Evolutionary conservation across 1,140 invertebrate species (phyloP), one percentile per base, ranked within the genome.

Genomic region (Brachionus plicatilis): DNA sequence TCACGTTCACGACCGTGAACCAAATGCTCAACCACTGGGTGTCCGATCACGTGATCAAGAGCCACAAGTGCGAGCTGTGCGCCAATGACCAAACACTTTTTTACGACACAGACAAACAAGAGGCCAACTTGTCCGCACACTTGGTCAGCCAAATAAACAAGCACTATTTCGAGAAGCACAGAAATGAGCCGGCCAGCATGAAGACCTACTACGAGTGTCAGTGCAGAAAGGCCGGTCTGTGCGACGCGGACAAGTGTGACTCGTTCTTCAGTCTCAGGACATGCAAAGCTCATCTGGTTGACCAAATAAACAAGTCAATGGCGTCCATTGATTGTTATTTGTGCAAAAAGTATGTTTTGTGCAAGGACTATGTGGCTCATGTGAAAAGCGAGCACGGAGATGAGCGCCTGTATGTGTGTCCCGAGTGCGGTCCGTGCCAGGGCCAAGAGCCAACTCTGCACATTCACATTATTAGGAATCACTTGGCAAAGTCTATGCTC

Each of bases 151-250:
- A 76, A 47, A 53, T 76, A 50, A 76, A 76, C 43, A 76, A 76
- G 14, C 72, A 76, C n/a, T 76, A 50, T 50, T 76, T 76, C 29
- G 72, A 76, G 1, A 76, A 76, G 27, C 72, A 76, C n/a, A 47
- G 33, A 76, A 76, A 76, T 29, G 43, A 47, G 45, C n/a, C n/a
- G 11, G 72, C 33, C n/a, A 76, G 5, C 27, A 47, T 76, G 12
- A 76, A 33, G 43, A 47, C 72, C 9, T 27, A 27, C 27, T 76
- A 76, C 47, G 20, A 27, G 27, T 76, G 72, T 24, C 43, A 50
- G 20, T 76, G 72, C 53, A 47, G 47, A 53, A 50, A 11, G 1
- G 24, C 2, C 7, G 20, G n/a, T 12, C 24, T 76, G 17, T 29
- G 24, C 20, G 72, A 76, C 9, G 11, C 20, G 20, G 37, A 24